Base-by-base conservation (phyloP, 2,888 invertebrate species). In the Ernsta delagoae region DNA sequence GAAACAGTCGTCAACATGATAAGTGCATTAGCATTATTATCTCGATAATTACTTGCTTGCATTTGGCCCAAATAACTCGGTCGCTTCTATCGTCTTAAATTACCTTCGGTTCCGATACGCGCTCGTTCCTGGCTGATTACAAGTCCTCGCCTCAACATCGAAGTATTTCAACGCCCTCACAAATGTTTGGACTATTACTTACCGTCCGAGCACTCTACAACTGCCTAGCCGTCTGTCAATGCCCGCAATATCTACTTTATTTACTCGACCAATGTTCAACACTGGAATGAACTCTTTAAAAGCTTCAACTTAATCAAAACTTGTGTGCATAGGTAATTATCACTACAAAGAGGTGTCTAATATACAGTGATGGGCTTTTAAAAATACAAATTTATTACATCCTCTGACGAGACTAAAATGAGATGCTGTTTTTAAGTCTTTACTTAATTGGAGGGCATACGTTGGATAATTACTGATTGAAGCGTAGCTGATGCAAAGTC, bases 11-110 rank as follows among this genome's bases (percentile, higher is more conserved):
- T 89, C 87, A 89, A 89, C 89, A 90, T 85, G 91, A 92, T 92
- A 92, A 92, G 91, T 92, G 91, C 92, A 92, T 92, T 92, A 92
- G 91, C 92, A 93, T 93, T 92, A 91, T 90, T 92, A 92, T 92
- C 92, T 90, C 87, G 83, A 90, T 91, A 92, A 93, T 93, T 93
- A 92, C 90, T 91, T 87, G 87, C 88, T 86, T 90, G 90, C 90
- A 91, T 92, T 92, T 90, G 89, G 86, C 88, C 92, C 87, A 87
- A 92, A 92, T 90, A 89, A 86, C 87, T 84, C 77, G 82, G 83
- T 86, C 81, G 88, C 85, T 82, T 86, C 85, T 80, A 87, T 85
- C 83, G 84, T 87, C 86, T 91, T 89, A 86, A 88, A 88, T 90
- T 89, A 89, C 86, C 79, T 80, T 77, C 81, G 79, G 80, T 81